A percentile compares a stretch with the other conserved stretches of the same genome.
Conservation (phyloP, 2,888 invertebrate species). For the Seira ritae region DNA sequence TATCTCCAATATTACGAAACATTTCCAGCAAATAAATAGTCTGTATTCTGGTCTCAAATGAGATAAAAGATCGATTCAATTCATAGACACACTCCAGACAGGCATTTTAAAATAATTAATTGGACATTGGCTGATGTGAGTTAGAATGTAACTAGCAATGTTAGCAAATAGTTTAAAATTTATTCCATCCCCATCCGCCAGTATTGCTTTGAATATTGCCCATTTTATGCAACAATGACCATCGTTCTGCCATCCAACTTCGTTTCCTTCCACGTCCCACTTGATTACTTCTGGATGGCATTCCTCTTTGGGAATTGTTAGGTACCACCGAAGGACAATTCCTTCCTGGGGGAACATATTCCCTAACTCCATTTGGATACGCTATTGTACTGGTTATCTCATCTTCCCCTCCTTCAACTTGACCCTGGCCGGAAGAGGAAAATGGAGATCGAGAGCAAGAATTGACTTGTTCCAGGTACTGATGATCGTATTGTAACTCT, state of each 20-base stretch:
- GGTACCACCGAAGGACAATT: not conserved
- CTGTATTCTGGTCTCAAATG: too few species aligned
- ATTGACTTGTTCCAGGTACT: conserved; percentile 12
- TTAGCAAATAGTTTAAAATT: too few species aligned
- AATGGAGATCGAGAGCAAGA: conserved; percentile 20
- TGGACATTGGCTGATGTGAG: too few species aligned
- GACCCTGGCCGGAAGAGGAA: not conserved
- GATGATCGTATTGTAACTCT: conserved; percentile 42
- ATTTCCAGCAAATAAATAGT: too few species aligned
- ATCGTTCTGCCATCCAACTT: not conserved
- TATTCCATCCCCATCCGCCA: too few species aligned
- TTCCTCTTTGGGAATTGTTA: not conserved
- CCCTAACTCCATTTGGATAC: conserved; percentile 1
- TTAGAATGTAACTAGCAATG: too few species aligned
- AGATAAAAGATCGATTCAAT: too few species aligned
- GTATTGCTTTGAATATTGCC: too few species aligned
- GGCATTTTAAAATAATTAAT: too few species aligned
- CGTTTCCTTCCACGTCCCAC: not conserved
- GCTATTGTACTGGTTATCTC: not conserved
- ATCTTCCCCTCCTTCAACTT: not conserved
- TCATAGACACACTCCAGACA: too few species aligned
- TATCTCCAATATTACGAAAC: too few species aligned
- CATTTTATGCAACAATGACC: not conserved
- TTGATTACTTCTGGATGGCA: not conserved
- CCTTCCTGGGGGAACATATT: conserved; percentile 10